phyloP scores from a whole-genome alignment of 2,888 invertebrate species.

The Lapara coniferarum region DNA sequence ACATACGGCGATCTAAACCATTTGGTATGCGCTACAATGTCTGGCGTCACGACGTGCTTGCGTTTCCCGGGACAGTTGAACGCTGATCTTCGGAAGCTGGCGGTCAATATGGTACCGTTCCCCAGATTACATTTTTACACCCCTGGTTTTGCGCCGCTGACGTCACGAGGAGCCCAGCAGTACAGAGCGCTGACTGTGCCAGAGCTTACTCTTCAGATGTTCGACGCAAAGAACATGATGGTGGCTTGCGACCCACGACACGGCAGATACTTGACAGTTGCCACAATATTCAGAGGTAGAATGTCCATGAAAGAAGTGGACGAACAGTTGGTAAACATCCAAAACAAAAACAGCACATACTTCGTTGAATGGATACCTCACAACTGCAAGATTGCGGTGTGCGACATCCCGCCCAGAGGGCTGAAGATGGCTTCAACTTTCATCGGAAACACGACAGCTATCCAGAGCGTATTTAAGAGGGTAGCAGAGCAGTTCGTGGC shows the following conservation, averaged over 20 bases:
- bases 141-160: constrained; percentile 86
- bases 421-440: constrained; percentile 95
- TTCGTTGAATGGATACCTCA: constrained; percentile 93
- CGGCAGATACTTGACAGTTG: constrained; percentile 94
- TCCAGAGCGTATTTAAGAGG: constrained; percentile 93
- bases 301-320: constrained; percentile 98
- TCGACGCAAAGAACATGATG: constrained; percentile 91
- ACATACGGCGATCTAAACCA: constrained; percentile 93
- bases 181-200: constrained; percentile 96
- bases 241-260: constrained; percentile 96
- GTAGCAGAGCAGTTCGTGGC: constrained; percentile 93
- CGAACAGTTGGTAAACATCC: constrained; percentile 90
- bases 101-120: constrained; percentile 85
- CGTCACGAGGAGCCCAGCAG: constrained; percentile 92
- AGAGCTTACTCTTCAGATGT: constrained; percentile 88
- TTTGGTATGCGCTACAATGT: constrained; percentile 92
- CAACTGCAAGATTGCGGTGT: constrained; percentile 91
- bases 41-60: constrained; percentile 92
- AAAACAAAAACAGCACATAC: constrained; percentile 90
- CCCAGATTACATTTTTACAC: constrained; percentile 84
- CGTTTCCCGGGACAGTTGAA: constrained; percentile 84
- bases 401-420: constrained; percentile 89
- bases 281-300: constrained; percentile 93
- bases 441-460: constrained; percentile 93
- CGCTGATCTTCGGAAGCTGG: constrained; percentile 73